A percentile compares a stretch with the other conserved stretches of the same genome.
These are phyloP conservation scores for Caenorhabditis becei DNA, from an alignment of 2,888 invertebrate species.

Conservation along the genomic window DNA sequence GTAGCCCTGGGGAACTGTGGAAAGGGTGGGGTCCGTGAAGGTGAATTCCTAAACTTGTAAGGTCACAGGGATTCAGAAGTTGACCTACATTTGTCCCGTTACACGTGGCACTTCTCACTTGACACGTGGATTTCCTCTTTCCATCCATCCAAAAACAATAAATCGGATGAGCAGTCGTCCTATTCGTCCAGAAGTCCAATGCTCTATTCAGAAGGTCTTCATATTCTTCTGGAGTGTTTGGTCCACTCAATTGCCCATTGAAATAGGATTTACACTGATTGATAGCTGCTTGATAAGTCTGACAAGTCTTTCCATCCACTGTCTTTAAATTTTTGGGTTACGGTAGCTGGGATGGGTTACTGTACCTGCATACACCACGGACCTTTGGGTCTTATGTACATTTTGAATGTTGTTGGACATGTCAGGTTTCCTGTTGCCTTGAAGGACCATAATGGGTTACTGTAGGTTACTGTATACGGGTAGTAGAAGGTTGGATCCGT, in stretches of 20 bases:
- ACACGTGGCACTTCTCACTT: neutral
- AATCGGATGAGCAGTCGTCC: neutral
- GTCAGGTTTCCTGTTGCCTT: neutral
- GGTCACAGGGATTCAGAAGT: neutral
- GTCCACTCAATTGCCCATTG: too few species aligned
- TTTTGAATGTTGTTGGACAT: slow-evolving; percentile 6
- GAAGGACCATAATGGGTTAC: slow-evolving; percentile 15
- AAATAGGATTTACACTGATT: too few species aligned
- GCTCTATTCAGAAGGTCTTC: too few species aligned
- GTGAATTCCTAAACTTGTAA: slow-evolving; percentile 13
- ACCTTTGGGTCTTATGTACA: neutral
- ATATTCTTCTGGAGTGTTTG: neutral
- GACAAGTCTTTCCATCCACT: too few species aligned
- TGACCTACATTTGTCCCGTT: neutral
- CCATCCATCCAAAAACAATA: neutral
- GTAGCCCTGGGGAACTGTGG: slow-evolving; percentile 7
- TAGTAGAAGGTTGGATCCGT: neutral
- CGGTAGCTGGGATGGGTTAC: too few species aligned
- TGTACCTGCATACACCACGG: slow-evolving; percentile 26
- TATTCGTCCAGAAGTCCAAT: neutral
- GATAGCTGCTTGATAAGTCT: too few species aligned
- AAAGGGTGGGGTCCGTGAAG: slow-evolving; percentile 26
- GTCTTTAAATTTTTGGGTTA: too few species aligned
- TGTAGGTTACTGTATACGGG: slow-evolving; percentile 6
- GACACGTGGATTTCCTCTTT: neutral